Evolutionary conservation across 1,140 invertebrate genomes (phyloP).

Genomic region (Bombus sibiricus): DNA sequence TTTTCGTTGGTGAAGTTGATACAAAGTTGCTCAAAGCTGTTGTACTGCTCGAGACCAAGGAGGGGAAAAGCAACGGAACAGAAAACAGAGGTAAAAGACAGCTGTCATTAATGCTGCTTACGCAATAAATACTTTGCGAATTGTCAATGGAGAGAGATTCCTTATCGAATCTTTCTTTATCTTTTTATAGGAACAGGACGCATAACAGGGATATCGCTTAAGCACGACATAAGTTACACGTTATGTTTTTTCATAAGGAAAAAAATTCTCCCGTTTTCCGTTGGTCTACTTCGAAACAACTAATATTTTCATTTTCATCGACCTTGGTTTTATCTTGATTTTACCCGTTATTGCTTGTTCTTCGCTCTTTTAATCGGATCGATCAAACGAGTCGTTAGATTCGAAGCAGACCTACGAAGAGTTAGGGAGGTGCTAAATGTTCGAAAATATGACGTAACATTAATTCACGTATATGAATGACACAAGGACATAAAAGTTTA

Average conservation of each 20-base stretch:
- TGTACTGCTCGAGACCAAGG: slow-evolving; percentile 78
- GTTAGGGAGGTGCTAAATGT: neutral
- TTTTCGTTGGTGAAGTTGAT: slow-evolving; percentile 92
- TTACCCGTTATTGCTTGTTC: no score
- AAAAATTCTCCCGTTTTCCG: neutral
- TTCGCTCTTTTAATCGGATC: no score
- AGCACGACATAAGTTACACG: neutral
- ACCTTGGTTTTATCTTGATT: no score
- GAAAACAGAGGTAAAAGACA: slow-evolving; percentile 76
- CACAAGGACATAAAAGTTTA: neutral
- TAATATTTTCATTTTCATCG: neutral
- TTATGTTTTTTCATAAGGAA: slow-evolving; percentile 2
- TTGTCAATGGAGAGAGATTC: neutral
- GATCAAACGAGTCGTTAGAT: neutral
- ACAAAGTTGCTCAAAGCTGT: slow-evolving; percentile 84
- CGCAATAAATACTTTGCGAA: neutral
- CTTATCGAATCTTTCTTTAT: neutral
- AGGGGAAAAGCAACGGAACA: slow-evolving; percentile 58
- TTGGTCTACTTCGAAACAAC: neutral
- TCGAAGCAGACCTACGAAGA: neutral
- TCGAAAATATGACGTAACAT: neutral
- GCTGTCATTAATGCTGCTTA: slow-evolving; percentile 75
- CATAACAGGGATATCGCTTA: neutral
- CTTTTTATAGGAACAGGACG: no score
- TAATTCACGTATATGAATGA: neutral